These are phyloP conservation scores for Erythrocercus mccallii DNA, from an alignment of 2,113 vertebrate species.

Conservation along the genomic window DNA sequence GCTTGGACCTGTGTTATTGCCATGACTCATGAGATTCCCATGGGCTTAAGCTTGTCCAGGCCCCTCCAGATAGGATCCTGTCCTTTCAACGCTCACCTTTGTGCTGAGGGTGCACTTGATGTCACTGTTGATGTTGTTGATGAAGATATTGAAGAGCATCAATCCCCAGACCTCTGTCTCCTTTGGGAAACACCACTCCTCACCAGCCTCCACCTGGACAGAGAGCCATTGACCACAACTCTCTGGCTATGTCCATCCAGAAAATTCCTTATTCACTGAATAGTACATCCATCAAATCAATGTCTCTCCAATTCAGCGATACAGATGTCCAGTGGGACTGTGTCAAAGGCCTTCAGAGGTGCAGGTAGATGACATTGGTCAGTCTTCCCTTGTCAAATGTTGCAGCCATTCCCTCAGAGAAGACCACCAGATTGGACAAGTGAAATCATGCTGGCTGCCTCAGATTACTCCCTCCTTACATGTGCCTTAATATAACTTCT, in stretches of 20 bases:
- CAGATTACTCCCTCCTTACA: background rate
- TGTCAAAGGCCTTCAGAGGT: background rate
- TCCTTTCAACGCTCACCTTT: background rate
- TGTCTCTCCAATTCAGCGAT: background rate
- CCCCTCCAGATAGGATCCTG: background rate
- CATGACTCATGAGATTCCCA: too few species aligned
- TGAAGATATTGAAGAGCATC: background rate
- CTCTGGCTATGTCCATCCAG: background rate
- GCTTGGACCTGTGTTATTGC: background rate
- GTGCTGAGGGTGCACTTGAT: rapidly evolving
- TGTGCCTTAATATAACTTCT: background rate
- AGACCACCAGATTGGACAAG: background rate
- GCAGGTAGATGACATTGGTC: background rate
- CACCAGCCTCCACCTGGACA: background rate
- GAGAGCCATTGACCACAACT: background rate
- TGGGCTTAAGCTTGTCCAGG: background rate
- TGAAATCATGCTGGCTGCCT: background rate
- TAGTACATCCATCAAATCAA: background rate
- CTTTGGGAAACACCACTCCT: background rate
- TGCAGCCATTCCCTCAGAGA: background rate
- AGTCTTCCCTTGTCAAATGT: background rate
- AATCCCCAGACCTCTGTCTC: background rate
- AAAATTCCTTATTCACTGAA: background rate
- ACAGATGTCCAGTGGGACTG: background rate
- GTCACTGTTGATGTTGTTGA: background rate